Base-by-base conservation (phyloP, 2,797 vertebrate genomes). In the Acrossocheilus fasciatus region DNA sequence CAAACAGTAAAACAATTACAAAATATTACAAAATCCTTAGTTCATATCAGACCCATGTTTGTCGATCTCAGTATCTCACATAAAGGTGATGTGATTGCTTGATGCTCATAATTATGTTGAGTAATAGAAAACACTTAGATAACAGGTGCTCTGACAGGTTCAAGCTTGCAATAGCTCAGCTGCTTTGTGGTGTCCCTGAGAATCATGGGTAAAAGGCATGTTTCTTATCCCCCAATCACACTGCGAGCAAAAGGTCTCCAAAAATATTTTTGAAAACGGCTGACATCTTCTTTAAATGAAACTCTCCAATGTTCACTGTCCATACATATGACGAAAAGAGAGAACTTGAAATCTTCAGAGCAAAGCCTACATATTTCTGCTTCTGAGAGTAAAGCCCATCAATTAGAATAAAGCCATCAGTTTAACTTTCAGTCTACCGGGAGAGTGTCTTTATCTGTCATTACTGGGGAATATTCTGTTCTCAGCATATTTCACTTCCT, bases 321-420 rank as follows among this genome's bases (percentile, higher is more conserved):
- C 81, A 43, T 59, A 52, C 34, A 64, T 45, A 12, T 20, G 66
- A 69, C 7, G 34, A 64, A 45, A 18, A 59, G 26, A 64, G 69
- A 39, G 26, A 50, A 17, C 4, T 66, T 75, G 23, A 75, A 18
- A 66, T 66, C 18, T 11, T 68, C 79, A 70, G 75, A 54, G 64
- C n/a, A 70, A 79, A 50, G 17, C 18, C 34, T n/a, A 57, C 43
- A 66, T 72, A 66, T 68, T 43, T 66, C 57, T 83, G 66, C 39
- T n/a, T 70, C 41, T 70, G 84, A 64, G 43, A 62, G 43, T 3
- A 57, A 80, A 54, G 14, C 23, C 18, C 41, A 54, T 81, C 20
- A 45, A 36, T 57, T 50, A n/a, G 57, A 69, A 77, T 85, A 59
- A 85, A 77, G 78, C 34, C 70, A 81, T 85, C 87, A 68, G 30